A percentile compares a stretch with the other conserved stretches of the same genome.
phyloP scores from a whole-genome alignment of 2,888 invertebrate species.

The Dermolepida albohirtum region DNA sequence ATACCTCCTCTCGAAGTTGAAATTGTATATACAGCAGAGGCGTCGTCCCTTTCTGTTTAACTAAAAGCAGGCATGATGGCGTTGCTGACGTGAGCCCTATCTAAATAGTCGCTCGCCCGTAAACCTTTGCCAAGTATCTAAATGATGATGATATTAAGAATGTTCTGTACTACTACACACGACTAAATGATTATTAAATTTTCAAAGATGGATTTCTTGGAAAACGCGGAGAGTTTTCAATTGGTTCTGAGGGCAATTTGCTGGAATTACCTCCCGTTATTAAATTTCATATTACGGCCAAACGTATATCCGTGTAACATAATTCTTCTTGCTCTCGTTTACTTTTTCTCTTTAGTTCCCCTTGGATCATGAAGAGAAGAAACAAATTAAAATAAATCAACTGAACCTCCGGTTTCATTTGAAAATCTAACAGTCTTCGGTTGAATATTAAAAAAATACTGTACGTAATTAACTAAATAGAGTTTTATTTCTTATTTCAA shows the following conservation, averaged over 20 bases:
- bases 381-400: too few species aligned
- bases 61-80: neutral
- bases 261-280: constrained; percentile 34
- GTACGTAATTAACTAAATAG: too few species aligned
- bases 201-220: constrained; percentile 34
- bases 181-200: constrained; percentile 41
- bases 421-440: too few species aligned
- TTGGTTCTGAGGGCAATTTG: constrained; percentile 37
- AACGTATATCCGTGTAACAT: too few species aligned
- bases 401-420: too few species aligned
- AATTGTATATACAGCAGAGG: neutral
- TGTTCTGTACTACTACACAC: constrained; percentile 19
- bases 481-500: too few species aligned
- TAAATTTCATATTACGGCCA: constrained; percentile 35
- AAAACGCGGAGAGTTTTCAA: constrained; percentile 25
- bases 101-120: constrained; percentile 6
- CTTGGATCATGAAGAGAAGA: too few species aligned
- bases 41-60: constrained; percentile 1
- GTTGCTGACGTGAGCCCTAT: neutral
- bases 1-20: constrained; percentile 44
- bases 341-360: too few species aligned
- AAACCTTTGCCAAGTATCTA: constrained; percentile 37
- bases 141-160: constrained; percentile 35
- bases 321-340: too few species aligned
- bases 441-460: too few species aligned